Conservation (phyloP, 2,888 invertebrate species). For the Pogonocherus hispidulus region DNA sequence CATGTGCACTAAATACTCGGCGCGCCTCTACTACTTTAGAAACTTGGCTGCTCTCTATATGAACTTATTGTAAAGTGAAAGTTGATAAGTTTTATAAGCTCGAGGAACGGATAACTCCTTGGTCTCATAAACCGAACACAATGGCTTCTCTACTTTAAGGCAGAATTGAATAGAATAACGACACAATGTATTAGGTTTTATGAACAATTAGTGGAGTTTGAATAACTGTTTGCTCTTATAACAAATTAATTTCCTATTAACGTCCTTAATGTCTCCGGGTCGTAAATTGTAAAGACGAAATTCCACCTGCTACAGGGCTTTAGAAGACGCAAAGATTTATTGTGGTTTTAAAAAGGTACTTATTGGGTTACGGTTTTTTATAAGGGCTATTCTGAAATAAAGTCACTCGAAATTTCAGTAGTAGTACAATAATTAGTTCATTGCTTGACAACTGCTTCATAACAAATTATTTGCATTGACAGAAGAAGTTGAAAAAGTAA, state of each 20-base stretch:
- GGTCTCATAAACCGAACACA: conserved; percentile 22
- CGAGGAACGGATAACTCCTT: conserved; percentile 11
- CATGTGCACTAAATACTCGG: too few species aligned
- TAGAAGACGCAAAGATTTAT: too few species aligned
- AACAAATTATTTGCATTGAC: too few species aligned
- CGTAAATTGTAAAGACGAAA: not conserved
- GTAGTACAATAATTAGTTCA: too few species aligned
- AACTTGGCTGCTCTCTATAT: not conserved
- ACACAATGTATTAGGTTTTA: conserved; percentile 12
- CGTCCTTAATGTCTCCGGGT: not conserved
- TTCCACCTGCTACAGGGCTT: too few species aligned
- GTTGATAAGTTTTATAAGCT: conserved; percentile 28
- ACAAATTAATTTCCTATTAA: conserved; percentile 9
- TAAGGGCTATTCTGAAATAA: too few species aligned
- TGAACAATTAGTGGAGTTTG: not conserved
- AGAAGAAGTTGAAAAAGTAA: too few species aligned
- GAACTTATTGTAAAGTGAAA: conserved; percentile 12
- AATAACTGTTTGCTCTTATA: not conserved
- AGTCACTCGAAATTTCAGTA: too few species aligned
- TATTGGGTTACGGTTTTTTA: too few species aligned
- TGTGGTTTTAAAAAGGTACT: too few species aligned
- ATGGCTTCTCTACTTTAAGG: conserved; percentile 14
- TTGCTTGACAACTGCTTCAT: too few species aligned
- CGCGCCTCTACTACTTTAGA: not conserved
- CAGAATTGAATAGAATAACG: conserved; percentile 13